Conservation (phyloP, 92 coral and sea anemone genomes). For the Umimayanthus chanpuru region DNA sequence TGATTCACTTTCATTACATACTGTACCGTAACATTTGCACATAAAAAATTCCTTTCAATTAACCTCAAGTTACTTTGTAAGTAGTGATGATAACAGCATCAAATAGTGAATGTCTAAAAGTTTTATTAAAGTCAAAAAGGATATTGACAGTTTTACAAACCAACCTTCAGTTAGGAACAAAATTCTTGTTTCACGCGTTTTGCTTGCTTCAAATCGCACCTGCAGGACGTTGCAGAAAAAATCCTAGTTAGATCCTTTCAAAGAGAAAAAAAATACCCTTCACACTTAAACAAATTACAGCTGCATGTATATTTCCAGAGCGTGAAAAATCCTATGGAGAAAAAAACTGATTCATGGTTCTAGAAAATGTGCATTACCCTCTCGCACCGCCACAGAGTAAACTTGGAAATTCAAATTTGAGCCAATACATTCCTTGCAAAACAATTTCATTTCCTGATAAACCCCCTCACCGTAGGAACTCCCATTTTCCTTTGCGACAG, state of each 20-base stretch:
- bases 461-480: no score
- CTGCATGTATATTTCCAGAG: not conserved
- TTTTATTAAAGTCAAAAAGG: not conserved
- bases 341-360: no score
- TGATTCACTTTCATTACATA: no score
- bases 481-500: no score
- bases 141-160: not conserved
- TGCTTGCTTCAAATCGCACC: constrained; percentile 98
- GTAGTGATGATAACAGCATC: not conserved
- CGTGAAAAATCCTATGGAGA: not conserved
- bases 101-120: not conserved
- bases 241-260: not conserved
- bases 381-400: no score
- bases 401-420: no score
- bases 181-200: constrained; percentile 90
- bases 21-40: no score
- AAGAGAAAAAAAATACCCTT: not conserved
- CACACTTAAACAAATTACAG: no score
- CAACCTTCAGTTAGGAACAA: constrained; percentile 96
- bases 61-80: not conserved
- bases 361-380: no score
- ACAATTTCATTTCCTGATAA: no score
- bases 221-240: constrained; percentile 26
- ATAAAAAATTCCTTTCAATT: not conserved
- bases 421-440: no score